Evolutionary conservation across 2,888 invertebrate genomes (phyloP).

Genomic region (Drosophila anomalata): DNA sequence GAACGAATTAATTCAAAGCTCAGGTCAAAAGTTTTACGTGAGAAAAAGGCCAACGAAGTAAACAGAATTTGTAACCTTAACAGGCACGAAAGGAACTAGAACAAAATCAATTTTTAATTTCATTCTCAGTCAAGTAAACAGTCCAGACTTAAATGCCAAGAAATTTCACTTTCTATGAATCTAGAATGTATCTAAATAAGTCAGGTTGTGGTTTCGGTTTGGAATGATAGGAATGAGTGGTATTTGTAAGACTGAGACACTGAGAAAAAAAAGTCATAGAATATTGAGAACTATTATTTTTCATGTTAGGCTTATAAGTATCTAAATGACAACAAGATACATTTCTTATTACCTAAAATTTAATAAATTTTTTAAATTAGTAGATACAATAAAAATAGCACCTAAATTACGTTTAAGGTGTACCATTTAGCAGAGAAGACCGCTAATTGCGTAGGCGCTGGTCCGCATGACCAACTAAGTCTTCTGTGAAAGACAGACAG

Average conservation of each 20-base stretch:
- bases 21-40: constrained; percentile 75
- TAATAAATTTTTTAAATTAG: too few relatives aligned
- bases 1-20: constrained; percentile 78
- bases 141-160: constrained; percentile 30
- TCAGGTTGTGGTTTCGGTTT: constrained; percentile 22
- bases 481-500: constrained; percentile 1
- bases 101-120: constrained; percentile 42
- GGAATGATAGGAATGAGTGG: constrained; percentile 17
- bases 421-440: constrained; percentile 52
- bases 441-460: constrained; percentile 75
- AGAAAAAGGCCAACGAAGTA: constrained; percentile 60
- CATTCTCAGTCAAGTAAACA: constrained; percentile 41
- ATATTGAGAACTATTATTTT: too few relatives aligned
- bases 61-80: constrained; percentile 14
- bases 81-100: constrained; percentile 7
- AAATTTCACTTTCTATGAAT: constrained; percentile 62
- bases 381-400: neutral
- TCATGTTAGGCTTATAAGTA: too few relatives aligned
- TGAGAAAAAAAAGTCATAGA: too few relatives aligned
- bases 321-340: too few relatives aligned
- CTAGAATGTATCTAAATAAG: constrained; percentile 11
- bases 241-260: neutral
- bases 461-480: constrained; percentile 65
- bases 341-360: too few relatives aligned
- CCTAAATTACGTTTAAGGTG: neutral